phyloP scores from a whole-genome alignment of 2,797 vertebrate species.

The Rhinophrynus dorsalis region DNA sequence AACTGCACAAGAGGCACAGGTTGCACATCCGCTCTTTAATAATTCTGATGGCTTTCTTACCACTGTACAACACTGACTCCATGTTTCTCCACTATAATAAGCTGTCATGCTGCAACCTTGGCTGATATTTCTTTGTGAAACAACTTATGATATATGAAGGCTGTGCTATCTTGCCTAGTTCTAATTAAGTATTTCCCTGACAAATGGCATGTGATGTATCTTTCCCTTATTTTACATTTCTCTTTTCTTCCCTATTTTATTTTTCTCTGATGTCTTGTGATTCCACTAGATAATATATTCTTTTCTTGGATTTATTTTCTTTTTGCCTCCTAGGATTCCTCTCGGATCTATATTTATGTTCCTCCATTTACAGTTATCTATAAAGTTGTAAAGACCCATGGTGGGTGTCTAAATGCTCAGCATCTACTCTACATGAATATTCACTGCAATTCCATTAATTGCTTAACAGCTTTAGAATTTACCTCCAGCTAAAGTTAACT shows the following conservation, averaged over 20 bases:
- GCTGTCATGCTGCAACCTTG: conserved; percentile 16
- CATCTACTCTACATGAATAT: conserved; percentile 11
- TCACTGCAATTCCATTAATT: conserved; percentile 29
- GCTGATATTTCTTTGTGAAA: conserved; percentile 19
- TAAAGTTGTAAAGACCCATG: conserved; percentile 12
- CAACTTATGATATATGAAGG: conserved; percentile 36
- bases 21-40: no score
- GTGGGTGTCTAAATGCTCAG: conserved; percentile 23
- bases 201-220: conserved; percentile 1
- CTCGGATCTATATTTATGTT: conserved; percentile 26
- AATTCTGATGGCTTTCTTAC: no score
- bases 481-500: no score
- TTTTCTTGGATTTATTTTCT: no score
- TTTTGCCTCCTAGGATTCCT: background rate
- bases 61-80: conserved; percentile 14
- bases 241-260: conserved; percentile 14
- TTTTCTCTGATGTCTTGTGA: conserved; percentile 28
- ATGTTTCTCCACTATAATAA: conserved; percentile 34
- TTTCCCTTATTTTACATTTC: background rate
- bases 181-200: conserved; percentile 42
- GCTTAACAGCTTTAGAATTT: conserved; percentile 2
- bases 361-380: background rate
- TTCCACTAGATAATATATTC: background rate
- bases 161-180: conserved; percentile 14
- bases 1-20: no score